Evolutionary conservation across 2,888 invertebrate species (phyloP), one percentile per base, ranked within the genome.

Genomic region (Spisula solida): DNA sequence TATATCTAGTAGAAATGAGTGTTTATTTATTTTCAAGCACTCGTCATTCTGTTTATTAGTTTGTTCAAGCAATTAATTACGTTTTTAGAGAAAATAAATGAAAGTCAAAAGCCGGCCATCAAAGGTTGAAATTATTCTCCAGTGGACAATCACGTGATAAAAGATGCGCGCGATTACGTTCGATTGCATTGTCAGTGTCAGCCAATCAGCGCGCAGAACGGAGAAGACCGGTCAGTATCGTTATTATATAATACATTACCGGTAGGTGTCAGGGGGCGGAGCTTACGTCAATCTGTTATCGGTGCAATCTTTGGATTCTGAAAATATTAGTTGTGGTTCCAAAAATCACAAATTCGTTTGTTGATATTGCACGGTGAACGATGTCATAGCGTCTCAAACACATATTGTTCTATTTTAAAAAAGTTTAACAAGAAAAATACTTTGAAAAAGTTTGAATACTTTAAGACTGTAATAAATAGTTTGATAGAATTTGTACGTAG

Each of bases 161-260:
- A 66, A 75, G 88, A 85, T 88, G 87, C 70, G 83, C 87, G 78
- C 75, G 66, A 79, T 91, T 92, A 88, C 90, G 89, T 91, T 89
- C 90, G 81, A 56, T 90, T 88, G 80, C 89, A 81, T 81, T 86
- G 70, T 56, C 55, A 79, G 14, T 60, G 25, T 55, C 51, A 60
- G 16, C 87, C 87, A 87, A 87, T 87, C 75, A 80, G 78, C 79
- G 55, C n/a, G 25, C 25, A 60, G 83, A 10, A 51, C 60, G 20
- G n/a, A 31, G 60, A 47, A 75, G 55, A 79, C 55, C 79, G 87
- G 86, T 92, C 92, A 93, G 92, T 93, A 91, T 88, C 47, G 87
- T 34, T 60, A 56, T 80, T 85, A 79, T 56, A 20, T 79, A 85
- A 85, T 51, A 85, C 41, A 85, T 79, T 90, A 90, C 78, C 88